Evolutionary conservation across 2,113 vertebrate species (phyloP).

Genomic region (Amblyopsis rosae): DNA sequence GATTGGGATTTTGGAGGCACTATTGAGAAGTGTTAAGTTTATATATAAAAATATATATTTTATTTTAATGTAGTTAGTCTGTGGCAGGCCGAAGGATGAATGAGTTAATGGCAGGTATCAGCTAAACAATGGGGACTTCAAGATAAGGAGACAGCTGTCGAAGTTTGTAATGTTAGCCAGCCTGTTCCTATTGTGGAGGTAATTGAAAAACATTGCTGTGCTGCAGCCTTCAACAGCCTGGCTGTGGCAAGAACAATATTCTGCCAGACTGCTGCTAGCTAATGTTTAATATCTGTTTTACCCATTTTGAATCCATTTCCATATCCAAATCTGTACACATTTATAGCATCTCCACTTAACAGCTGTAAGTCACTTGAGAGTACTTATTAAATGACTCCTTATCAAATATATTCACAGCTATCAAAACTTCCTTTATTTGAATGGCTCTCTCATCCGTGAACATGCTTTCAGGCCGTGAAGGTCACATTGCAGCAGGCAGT

Average conservation of each 20-base stretch:
- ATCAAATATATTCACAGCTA: constrained; percentile 46
- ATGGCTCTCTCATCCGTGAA: constrained; percentile 30
- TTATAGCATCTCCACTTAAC: constrained; percentile 57
- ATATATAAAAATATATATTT: constrained; percentile 11
- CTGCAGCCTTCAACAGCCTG: constrained; percentile 7
- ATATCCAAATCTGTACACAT: constrained; percentile 25
- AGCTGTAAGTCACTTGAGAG: constrained; percentile 56
- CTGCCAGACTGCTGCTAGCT: constrained; percentile 44
- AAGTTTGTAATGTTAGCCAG: constrained; percentile 18
- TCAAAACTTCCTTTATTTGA: constrained; percentile 36
- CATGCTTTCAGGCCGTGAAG: constrained; percentile 11
- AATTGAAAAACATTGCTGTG: constrained; percentile 31
- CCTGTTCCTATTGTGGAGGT: constrained; percentile 34
- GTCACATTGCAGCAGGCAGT: neutral
- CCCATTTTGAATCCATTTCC: constrained; percentile 66
- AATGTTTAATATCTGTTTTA: constrained; percentile 63
- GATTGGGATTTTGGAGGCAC: too few relatives aligned
- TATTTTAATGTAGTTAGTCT: constrained; percentile 12
- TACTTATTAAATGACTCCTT: constrained; percentile 42
- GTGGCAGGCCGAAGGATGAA: constrained; percentile 1
- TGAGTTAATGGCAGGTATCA: constrained; percentile 13
- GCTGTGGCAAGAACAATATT: constrained; percentile 34
- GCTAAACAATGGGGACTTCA: neutral
- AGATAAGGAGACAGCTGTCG: constrained; percentile 29
- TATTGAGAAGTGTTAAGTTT: neutral